Evolutionary conservation across 2,797 vertebrate genomes (phyloP), one percentile per base, ranked within the genome.

Genomic region (Sebastes paucispinis): DNA sequence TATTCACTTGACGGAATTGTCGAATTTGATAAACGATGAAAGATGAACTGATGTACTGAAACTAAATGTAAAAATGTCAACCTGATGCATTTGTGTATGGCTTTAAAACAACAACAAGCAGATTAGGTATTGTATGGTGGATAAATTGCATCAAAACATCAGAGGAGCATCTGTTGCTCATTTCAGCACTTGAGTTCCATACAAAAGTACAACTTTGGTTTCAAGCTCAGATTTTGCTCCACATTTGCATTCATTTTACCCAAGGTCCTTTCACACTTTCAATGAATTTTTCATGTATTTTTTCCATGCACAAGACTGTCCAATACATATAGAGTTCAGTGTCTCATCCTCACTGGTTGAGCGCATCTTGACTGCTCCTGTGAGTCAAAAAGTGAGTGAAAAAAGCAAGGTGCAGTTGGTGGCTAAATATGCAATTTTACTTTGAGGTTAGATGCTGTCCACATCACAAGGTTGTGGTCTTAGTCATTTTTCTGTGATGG

Each of bases 381-480:
- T 87, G 83, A 92, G 71, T 91, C 91, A 10, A 82, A 84, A 64
- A 77, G 39, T 43, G 39, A 43, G 14, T 47, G 16, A 81, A 80
- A 85, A 63, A 58, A 77, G 65, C 63, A 91, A 92, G 87, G 88
- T 92, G 86, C 86, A 59, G 84, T 82, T 85, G 59, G 75, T 58
- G 78, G 72, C 70, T 79, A 87, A 87, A 89, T 93, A 88, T 95
- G 93, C 69, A 82, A 27, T 91, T 93, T 87, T 81, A 87, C 91
- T 94, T 87, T 94, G 91, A 90, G 92, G 90, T 92, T 67, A 16
- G 68, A 36, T 32, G 69, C 27, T 47, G 76, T 90, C 92, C 92
- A 94, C 93, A 93, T 93, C 89, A 92, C 79, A 91, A 75, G 83
- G 29, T 66, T 88, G 78, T 66, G 92, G 93, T 85, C 66, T 67